phyloP scores from a whole-genome alignment of 2,113 vertebrate genomes.

The Sinocyclocheilus maitianheensis region DNA sequence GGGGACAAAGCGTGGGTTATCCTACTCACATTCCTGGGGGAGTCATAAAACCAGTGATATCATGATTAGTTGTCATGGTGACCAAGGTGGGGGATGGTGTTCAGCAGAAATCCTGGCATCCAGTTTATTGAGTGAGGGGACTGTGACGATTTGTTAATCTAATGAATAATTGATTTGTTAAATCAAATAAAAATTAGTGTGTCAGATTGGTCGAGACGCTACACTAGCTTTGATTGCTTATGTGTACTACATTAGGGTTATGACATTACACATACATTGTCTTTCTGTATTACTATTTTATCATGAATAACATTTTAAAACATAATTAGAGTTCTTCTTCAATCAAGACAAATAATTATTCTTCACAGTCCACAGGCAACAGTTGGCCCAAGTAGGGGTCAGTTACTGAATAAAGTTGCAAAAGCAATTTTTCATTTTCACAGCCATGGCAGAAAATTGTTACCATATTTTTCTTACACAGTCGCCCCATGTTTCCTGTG shows the following conservation, averaged over 20 bases:
- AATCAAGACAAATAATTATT: not conserved
- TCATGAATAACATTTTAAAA: not conserved
- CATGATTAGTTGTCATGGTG: no score
- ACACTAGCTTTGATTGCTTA: not conserved
- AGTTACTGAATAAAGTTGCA: not conserved
- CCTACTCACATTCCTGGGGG: no score
- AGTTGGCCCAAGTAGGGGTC: not conserved
- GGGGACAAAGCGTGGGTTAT: no score
- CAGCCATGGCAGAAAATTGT: conserved; percentile 13
- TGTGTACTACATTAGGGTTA: not conserved
- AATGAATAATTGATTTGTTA: no score
- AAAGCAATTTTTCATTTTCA: conserved; percentile 17
- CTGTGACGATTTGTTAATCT: no score
- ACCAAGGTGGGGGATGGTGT: no score
- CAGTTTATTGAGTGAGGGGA: no score
- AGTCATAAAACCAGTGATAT: no score
- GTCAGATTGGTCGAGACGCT: no score
- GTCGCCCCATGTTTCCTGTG: conserved; percentile 15
- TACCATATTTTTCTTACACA: conserved; percentile 12
- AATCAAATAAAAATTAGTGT: no score
- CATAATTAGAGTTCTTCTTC: not conserved
- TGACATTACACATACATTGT: not conserved
- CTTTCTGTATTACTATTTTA: not conserved
- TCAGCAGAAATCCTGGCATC: no score
- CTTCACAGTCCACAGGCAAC: not conserved